phyloP scores from a whole-genome alignment of 1,140 invertebrate species.

The Polypedilum vanderplanki region DNA sequence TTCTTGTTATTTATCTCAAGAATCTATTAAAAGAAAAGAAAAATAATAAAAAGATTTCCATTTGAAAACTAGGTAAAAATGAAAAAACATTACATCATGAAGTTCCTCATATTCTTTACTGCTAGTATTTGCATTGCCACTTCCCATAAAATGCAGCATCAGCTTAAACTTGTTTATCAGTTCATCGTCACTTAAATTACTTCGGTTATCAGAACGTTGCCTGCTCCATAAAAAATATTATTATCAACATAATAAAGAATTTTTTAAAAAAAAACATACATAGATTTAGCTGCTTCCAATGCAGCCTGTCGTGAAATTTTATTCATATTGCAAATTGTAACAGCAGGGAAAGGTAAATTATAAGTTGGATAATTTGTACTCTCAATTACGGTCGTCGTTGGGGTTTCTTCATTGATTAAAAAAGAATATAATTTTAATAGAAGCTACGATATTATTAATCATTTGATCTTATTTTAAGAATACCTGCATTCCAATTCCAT shows the following conservation, averaged over 20 bases:
- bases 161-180: constrained; percentile 38
- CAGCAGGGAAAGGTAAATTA: constrained; percentile 61
- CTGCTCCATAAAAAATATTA: not conserved
- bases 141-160: constrained; percentile 35
- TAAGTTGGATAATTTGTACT: constrained; percentile 62
- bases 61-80: not conserved
- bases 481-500: constrained; percentile 44
- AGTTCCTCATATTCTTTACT: not conserved
- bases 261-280: constrained; percentile 39
- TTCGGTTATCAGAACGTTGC: constrained; percentile 39
- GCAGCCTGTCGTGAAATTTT: constrained; percentile 48
- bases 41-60: not conserved
- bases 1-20: constrained; percentile 43
- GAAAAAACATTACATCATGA: not conserved
- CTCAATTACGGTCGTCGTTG: constrained; percentile 53
- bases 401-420: no score
- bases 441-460: no score
- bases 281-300: constrained; percentile 40
- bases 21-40: constrained; percentile 34
- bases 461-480: no score
- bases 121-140: not conserved
- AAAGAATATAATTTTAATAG: no score
- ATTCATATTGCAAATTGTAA: constrained; percentile 62
- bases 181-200: constrained; percentile 34
- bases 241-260: no score